These are phyloP conservation scores for Cololabis saira DNA, from an alignment of 2,113 vertebrate species.

Conservation along the genomic window DNA sequence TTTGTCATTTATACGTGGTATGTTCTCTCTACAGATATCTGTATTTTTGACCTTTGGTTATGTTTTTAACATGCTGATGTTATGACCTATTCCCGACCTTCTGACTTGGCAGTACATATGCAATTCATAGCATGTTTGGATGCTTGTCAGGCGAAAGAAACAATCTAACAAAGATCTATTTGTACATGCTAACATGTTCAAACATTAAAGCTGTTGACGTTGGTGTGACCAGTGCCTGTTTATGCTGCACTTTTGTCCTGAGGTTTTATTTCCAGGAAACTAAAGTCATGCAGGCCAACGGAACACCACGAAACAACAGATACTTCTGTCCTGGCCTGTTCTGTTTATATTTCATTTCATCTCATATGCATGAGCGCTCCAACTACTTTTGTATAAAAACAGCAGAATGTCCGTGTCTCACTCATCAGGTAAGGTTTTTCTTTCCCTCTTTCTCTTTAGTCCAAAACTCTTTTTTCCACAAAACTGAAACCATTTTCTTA, in stretches of 20 bases:
- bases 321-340: conserved; percentile 12
- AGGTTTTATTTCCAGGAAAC: conserved; percentile 22
- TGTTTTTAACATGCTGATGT: neutral
- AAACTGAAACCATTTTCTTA: no score
- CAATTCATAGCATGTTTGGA: neutral
- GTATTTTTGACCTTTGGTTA: neutral
- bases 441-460: no score
- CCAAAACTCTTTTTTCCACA: no score
- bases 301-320: conserved; percentile 13
- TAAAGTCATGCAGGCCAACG: conserved; percentile 10
- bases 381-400: conserved; percentile 6
- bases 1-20: neutral
- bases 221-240: conserved; percentile 5
- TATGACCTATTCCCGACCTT: neutral
- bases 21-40: neutral
- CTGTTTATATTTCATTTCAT: conserved; percentile 15
- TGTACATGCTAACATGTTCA: neutral
- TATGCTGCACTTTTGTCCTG: neutral
- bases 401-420: neutral
- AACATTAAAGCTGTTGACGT: neutral
- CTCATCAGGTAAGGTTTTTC: no score
- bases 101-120: neutral
- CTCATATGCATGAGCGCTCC: neutral
- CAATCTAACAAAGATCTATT: neutral
- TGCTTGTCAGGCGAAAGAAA: neutral